phyloP scores from a whole-genome alignment of 1,140 invertebrate species.

The Pachypeltis micranthus region DNA sequence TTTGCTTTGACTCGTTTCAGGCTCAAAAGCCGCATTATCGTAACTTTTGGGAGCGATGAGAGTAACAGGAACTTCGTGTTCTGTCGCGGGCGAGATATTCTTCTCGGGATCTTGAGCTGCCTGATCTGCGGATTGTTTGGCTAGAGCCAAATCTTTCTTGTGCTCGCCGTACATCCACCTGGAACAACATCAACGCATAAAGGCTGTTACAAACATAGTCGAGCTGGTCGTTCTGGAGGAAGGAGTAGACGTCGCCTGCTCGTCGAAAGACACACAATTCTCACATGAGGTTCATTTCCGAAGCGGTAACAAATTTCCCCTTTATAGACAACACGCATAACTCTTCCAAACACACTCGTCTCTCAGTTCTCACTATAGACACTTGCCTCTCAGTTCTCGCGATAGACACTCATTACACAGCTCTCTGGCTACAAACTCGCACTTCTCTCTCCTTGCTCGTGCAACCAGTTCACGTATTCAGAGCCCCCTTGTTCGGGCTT shows the following conservation, averaged over 20 bases:
- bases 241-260: not conserved
- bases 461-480: too few species aligned
- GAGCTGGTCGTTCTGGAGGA: slow-evolving; percentile 7
- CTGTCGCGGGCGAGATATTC: not conserved
- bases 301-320: too few species aligned
- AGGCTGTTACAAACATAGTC: too few species aligned
- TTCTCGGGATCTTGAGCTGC: not conserved
- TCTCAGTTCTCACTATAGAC: too few species aligned
- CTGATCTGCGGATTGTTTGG: not conserved
- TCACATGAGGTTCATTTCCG: too few species aligned
- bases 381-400: too few species aligned
- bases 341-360: too few species aligned
- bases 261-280: not conserved
- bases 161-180: slow-evolving; percentile 48
- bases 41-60: not conserved
- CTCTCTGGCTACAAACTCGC: too few species aligned
- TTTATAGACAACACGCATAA: too few species aligned
- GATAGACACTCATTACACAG: too few species aligned
- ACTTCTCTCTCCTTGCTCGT: too few species aligned
- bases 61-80: not conserved
- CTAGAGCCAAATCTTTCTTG: slow-evolving; percentile 31
- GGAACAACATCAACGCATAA: slow-evolving; percentile 19
- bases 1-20: slow-evolving; percentile 12
- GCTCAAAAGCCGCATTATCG: slow-evolving; percentile 12
- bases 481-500: too few species aligned